Base-by-base conservation (phyloP, 2,113 vertebrate genomes). In the Syngnathus typhle region DNA sequence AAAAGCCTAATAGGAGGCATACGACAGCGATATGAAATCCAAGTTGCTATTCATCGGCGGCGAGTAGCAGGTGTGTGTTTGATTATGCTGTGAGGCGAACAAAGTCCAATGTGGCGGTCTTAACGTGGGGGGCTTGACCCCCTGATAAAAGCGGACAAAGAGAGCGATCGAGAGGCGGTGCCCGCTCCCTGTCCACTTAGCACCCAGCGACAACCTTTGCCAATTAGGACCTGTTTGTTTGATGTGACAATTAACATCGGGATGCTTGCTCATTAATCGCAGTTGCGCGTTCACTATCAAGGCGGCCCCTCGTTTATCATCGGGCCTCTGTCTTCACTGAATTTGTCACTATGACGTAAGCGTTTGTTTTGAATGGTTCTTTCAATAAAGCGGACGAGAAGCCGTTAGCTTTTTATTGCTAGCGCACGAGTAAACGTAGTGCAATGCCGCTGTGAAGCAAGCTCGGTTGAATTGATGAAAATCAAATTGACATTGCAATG, bases 41-140 rank as follows among this genome's bases (percentile, higher is more conserved):
- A 87, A 87, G 84, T 84, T 78, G 82, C 82, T 72, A 84, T 90
- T 89, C 78, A 85, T 60, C 21, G 70, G 54, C 83, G 67, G 77
- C 82, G 85, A 89, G 89, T 84, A 90, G 90, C 89, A 91, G 90
- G 90, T 92, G 90, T 88, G 84, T 84, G 80, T 90, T 87, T 85
- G 81, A 82, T 85, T 80, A 72, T 70, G 68, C 67, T 56, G 70
- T 80, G 77, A 88, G 82, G 81, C 85, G 85, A 83, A 82, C 79
- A 85, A 39, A 82, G 83, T 83, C 70, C 74, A 55, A 68, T 81
- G 79, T 67, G 70, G 77, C 70, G 76, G 82, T 82, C 81, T 88
- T 91, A 89, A 88, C 85, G 82, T 65, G 77, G 73, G 60, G 80
- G 81, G 70, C 82, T 87, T 87, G 84, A 91, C 87, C 86, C 76